Base-by-base conservation (phyloP, 1,140 invertebrate genomes). In the Apocrypta bakeri region DNA sequence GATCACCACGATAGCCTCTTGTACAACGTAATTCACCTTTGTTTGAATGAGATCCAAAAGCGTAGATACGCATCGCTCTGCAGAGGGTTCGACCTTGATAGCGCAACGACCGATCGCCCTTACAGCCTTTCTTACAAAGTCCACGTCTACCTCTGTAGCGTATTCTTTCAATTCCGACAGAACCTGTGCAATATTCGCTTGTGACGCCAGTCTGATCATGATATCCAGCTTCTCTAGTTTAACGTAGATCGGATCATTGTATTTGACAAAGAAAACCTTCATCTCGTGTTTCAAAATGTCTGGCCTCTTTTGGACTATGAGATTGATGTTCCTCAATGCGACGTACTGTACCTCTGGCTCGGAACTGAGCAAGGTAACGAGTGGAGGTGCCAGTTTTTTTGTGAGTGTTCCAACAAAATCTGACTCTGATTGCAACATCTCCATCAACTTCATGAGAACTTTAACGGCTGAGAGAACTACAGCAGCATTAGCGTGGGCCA, bases 231-330 rank as follows among this genome's bases (percentile, higher is more conserved):
- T 99, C 91, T 99, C 99, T 74, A 99, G 93, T 92, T 99, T 99
- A 4, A 99, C 99, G 92, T 99, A 99, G 90, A 99, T 99, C 11
- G 99, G 99, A 93, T 99, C 99, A 90, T 99, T 99, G 92, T 99
- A 99, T 88, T 99, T 99, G 21, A 99, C 99, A 91, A 99, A 99
- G 93, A 99, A 99, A 81, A 96, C 99, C 94, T 99, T 99, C 98
- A 99, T 99, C 92, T 99, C 99, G 88, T 99, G 98, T 90, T 99
- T 99, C n/a, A 99, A 91, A 85, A 99, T 99, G 84, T 99, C 99
- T 0, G 98, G 98, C 77, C 99, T 94, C 91, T 99, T 99, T 91
- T 99, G 99, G 25, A 99, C 99, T 86, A 99, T 99, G 1, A 99
- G 93, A 92, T 99, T 99, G 86, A 99, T 99, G 90, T 99, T 99